phyloP scores from a whole-genome alignment of 1,140 invertebrate species.

The Pararge aegeria region DNA sequence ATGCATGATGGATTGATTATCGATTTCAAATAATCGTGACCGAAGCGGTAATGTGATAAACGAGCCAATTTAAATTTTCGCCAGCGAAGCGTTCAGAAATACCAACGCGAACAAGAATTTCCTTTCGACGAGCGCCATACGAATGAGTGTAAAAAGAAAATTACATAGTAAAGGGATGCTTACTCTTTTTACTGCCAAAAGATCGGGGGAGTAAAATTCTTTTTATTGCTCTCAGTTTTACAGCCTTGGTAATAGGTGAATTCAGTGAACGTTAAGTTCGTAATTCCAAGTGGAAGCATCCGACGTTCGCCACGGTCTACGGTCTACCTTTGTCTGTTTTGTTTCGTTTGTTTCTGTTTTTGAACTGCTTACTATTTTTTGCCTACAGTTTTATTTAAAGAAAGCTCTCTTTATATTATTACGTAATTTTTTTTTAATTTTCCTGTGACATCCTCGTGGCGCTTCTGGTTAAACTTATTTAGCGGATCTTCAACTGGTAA shows the following conservation, averaged over 20 bases:
- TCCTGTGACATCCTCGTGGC: no score
- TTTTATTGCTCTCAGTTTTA: slow-evolving; percentile 27
- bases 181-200: slow-evolving; percentile 20
- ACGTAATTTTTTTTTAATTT: no score
- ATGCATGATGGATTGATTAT: slow-evolving; percentile 23
- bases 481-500: no score
- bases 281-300: slow-evolving; percentile 12
- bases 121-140: slow-evolving; percentile 17
- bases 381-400: background rate
- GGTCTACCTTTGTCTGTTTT: slow-evolving; percentile 6
- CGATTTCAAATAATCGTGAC: slow-evolving; percentile 24
- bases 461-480: no score
- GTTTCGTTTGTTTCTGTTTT: slow-evolving; percentile 1
- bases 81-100: slow-evolving; percentile 19
- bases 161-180: slow-evolving; percentile 26
- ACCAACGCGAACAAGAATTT: slow-evolving; percentile 16
- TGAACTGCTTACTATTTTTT: background rate
- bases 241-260: slow-evolving; percentile 14
- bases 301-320: background rate
- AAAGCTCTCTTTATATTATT: no score
- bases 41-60: slow-evolving; percentile 26
- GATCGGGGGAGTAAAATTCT: slow-evolving; percentile 20
- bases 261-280: slow-evolving; percentile 15
- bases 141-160: slow-evolving; percentile 22
- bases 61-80: slow-evolving; percentile 36